These are phyloP conservation scores for Agrilus biguttatus DNA, from an alignment of 2,888 invertebrate genomes.

Conservation along the genomic window DNA sequence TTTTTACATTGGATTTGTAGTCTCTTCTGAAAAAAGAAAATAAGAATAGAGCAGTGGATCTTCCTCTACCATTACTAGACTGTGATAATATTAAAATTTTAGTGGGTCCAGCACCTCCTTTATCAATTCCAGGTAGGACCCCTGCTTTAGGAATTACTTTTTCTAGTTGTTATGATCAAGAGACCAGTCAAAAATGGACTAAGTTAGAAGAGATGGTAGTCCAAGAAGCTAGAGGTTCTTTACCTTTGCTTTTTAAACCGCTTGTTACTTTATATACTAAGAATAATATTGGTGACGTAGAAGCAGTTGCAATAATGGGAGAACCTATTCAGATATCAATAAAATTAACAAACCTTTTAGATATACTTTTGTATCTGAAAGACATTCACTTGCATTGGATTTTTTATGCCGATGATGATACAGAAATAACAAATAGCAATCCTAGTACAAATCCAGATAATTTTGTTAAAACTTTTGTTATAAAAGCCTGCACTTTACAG, in stretches of 20 bases:
- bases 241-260: constrained; percentile 67
- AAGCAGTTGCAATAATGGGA: constrained; percentile 59
- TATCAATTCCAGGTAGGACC: constrained; percentile 39
- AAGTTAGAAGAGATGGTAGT: constrained; percentile 66
- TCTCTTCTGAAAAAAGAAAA: constrained; percentile 9
- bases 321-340: constrained; percentile 73
- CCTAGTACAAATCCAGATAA: constrained; percentile 24
- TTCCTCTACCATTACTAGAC: constrained; percentile 64
- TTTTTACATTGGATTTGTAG: constrained; percentile 6
- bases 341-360: constrained; percentile 59
- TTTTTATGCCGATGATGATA: constrained; percentile 35
- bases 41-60: constrained; percentile 27
- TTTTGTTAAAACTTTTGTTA: constrained; percentile 41
- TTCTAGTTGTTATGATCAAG: constrained; percentile 19
- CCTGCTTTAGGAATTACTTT: constrained; percentile 38
- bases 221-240: constrained; percentile 50
- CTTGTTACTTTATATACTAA: constrained; percentile 58
- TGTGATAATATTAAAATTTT: constrained; percentile 56
- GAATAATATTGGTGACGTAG: constrained; percentile 45
- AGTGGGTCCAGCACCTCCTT: constrained; percentile 43
- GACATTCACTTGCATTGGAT: constrained; percentile 62
- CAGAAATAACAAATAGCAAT: constrained; percentile 27
- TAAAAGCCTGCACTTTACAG: constrained; percentile 41
- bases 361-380: constrained; percentile 53
- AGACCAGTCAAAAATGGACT: constrained; percentile 40